phyloP scores from a whole-genome alignment of 2,113 vertebrate species.

The Phainopepla nitens region DNA sequence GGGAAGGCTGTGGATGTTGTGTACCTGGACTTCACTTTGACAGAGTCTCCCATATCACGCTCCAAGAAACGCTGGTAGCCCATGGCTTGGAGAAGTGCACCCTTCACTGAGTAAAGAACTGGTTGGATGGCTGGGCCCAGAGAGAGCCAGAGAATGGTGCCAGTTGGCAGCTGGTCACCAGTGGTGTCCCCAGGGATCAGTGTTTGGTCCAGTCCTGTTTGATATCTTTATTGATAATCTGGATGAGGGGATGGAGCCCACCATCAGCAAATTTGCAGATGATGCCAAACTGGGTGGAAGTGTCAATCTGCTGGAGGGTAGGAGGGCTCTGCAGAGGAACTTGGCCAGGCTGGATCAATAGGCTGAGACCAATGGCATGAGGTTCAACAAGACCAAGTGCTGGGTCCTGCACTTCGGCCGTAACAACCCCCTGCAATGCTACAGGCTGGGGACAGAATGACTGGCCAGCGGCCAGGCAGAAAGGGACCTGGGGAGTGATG shows the following conservation, averaged over 20 bases:
- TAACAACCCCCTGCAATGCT: not conserved
- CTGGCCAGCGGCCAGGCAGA: not conserved
- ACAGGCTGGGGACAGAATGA: rapidly evolving
- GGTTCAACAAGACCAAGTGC: not conserved
- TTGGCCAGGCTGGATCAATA: not conserved
- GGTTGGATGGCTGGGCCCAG: not conserved
- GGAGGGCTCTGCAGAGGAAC: not conserved
- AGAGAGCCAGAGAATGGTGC: not conserved
- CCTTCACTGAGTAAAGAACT: not conserved
- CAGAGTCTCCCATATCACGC: not conserved
- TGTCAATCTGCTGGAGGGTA: not conserved
- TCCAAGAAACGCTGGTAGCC: not conserved
- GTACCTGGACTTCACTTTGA: not conserved
- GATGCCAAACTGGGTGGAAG: not conserved
- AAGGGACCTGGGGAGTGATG: not conserved
- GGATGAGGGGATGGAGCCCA: not conserved
- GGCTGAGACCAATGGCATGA: not conserved
- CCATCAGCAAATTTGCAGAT: not conserved
- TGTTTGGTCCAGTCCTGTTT: too few relatives aligned
- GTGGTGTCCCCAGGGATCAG: not conserved
- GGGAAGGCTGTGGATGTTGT: not conserved
- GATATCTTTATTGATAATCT: not conserved
- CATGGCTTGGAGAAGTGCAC: not conserved
- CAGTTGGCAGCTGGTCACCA: not conserved
- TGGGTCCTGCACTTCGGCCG: not conserved